Conservation (phyloP, 37 sponge, comb jelly and placozoan genomes). For the Beroe forskalii region DNA sequence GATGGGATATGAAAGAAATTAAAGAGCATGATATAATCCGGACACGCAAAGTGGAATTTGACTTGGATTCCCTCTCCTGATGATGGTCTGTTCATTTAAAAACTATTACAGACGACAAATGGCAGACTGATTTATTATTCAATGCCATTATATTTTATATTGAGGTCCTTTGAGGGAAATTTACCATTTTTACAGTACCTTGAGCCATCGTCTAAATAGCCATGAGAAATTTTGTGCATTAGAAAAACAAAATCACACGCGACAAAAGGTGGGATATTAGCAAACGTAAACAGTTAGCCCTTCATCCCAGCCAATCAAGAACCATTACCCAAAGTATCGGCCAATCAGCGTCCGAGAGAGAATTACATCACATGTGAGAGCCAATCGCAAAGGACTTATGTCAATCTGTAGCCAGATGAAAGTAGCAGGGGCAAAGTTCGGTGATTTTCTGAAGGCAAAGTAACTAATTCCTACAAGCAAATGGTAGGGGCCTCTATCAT, state of each 20-base stretch:
- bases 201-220: constrained; percentile 18
- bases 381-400: not conserved
- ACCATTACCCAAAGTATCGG: not conserved
- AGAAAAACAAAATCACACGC: constrained; percentile 38
- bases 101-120: constrained; percentile 55
- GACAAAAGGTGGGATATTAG: constrained; percentile 37
- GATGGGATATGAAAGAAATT: too few species aligned
- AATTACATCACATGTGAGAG: not conserved
- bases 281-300: not conserved
- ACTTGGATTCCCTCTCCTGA: not conserved
- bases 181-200: constrained; percentile 43
- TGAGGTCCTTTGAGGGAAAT: constrained; percentile 51
- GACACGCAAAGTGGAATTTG: too few species aligned
- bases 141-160: not conserved
- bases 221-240: constrained; percentile 21
- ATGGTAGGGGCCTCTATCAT: not conserved
- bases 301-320: constrained; percentile 35
- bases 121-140: constrained; percentile 36
- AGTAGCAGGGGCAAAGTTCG: not conserved
- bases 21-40: too few species aligned
- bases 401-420: not conserved
- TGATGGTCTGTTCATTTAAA: constrained; percentile 26
- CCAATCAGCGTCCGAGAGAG: not conserved
- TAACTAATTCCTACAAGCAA: not conserved
- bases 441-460: not conserved